Conservation (phyloP, 2,113 vertebrate species). For the Madoqua kirkii region DNA sequence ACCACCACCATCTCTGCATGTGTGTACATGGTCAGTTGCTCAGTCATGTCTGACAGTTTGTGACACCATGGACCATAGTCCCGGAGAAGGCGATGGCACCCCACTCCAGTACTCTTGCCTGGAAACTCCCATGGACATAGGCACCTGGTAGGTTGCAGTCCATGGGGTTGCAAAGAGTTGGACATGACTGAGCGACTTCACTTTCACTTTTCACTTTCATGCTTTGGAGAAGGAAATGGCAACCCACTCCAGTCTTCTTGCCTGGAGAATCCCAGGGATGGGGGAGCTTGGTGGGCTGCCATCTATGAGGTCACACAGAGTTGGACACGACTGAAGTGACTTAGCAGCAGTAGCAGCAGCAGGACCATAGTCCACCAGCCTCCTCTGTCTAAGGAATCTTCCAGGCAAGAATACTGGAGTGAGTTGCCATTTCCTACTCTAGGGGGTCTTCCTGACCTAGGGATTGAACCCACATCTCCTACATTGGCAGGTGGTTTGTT, state of each 20-base stretch:
- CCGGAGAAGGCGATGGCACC: accelerated
- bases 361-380: neutral
- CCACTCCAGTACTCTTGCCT: too few relatives aligned
- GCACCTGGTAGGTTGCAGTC: too few relatives aligned
- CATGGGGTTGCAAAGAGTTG: accelerated
- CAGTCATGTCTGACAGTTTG: neutral
- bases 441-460: neutral
- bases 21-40: neutral
- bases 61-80: neutral
- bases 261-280: too few relatives aligned
- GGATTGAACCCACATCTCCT: neutral
- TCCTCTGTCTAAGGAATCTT: neutral
- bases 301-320: accelerated
- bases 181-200: accelerated
- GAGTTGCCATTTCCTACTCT: neutral
- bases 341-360: too few relatives aligned
- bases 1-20: neutral
- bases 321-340: accelerated
- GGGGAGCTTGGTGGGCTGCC: too few relatives aligned
- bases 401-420: neutral
- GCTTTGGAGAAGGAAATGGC: too few relatives aligned
- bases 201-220: too few relatives aligned
- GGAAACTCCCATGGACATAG: too few relatives aligned
- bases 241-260: too few relatives aligned
- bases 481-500: neutral